A percentile compares a stretch with the other conserved stretches of the same genome.
phyloP scores from a whole-genome alignment of 2,113 vertebrate species.

The Actenoides lindsayi region DNA sequence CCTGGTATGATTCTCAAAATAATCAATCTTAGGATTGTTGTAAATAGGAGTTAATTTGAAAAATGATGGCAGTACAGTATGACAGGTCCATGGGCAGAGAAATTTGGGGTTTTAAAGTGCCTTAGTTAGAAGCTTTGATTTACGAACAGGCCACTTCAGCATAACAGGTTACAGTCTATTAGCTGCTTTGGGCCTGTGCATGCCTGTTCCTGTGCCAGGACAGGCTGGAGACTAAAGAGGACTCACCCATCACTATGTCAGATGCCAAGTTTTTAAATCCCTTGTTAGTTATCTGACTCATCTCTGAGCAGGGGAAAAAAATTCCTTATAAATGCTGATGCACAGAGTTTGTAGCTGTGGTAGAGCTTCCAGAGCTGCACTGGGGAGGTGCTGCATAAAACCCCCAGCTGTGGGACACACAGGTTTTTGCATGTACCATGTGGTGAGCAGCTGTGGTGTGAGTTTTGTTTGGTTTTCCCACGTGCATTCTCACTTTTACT shows the following conservation, averaged over 20 bases:
- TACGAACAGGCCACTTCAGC: neutral
- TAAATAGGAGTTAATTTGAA: conserved; percentile 12
- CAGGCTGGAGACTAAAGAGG: neutral
- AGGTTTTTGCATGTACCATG: neutral
- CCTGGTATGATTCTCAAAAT: neutral
- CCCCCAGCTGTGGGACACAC: fast-evolving
- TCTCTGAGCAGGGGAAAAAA: neutral
- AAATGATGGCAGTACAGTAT: neutral
- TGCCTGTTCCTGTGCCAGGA: neutral
- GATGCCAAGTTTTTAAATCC: neutral
- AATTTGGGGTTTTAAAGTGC: neutral
- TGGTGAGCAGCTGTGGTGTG: neutral
- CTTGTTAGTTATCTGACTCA: neutral
- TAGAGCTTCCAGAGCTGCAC: neutral
- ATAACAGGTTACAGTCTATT: neutral
- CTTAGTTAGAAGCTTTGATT: neutral
- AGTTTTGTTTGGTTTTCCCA: neutral
- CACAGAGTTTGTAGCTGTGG: neutral
- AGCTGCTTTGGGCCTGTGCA: neutral
- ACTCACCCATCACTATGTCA: neutral
- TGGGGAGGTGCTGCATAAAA: neutral
- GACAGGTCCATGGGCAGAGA: neutral
- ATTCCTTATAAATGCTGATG: neutral
- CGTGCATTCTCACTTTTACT: neutral
- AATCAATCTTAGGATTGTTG: neutral